Evolutionary conservation across 2,797 vertebrate genomes (phyloP), one percentile per base, ranked within the genome.

Genomic region (Sarcoramphus papa): DNA sequence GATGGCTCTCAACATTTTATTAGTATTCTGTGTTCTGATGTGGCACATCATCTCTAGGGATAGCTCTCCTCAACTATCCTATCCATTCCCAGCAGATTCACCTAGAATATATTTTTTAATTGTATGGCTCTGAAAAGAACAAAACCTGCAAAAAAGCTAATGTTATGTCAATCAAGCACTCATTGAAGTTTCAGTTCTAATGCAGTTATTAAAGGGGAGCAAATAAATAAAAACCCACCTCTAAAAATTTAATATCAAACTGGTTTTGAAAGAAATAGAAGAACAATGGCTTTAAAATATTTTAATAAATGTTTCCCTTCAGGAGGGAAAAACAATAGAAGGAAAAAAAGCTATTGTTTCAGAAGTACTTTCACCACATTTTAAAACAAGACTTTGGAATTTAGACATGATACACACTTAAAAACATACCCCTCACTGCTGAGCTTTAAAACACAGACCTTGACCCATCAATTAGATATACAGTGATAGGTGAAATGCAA

Each of bases 1-100:
- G 88, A 95, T 91, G 81, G 84, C 62, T 93, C 91, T 91, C 94
- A 91, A 73, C 64, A 59, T 95, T 95, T 93, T 96, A 94, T 95
- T 95, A 96, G 75, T 80, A 96, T 95, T 95, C 89, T 88, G 57
- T 85, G 81, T 75, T 94, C 68, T 87, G 82, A 88, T 86, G 88
- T 81, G 93, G 83, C 83, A 90, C 28, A 80, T 65, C 60, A 77
- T 92, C 94, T 94, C 89, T 41, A 83, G 93, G 84, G 81, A 96
- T 67, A 87, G 67, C 74, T 80, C 80, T 87, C 15, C 7, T 93
- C 88, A 82, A 92, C 85, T 82, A 63, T 65, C 75, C 91, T 74
- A 75, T 54, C 50, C 73, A 83, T 82, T 69, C 88, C 88, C 72
- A 92, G 84, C 45, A 97, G 74, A 91, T n/a, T 87, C 65, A 83